A percentile compares a stretch with the other conserved stretches of the same genome.
Conservation (phyloP, 2,888 invertebrate species). For the Sycophila texana region DNA sequence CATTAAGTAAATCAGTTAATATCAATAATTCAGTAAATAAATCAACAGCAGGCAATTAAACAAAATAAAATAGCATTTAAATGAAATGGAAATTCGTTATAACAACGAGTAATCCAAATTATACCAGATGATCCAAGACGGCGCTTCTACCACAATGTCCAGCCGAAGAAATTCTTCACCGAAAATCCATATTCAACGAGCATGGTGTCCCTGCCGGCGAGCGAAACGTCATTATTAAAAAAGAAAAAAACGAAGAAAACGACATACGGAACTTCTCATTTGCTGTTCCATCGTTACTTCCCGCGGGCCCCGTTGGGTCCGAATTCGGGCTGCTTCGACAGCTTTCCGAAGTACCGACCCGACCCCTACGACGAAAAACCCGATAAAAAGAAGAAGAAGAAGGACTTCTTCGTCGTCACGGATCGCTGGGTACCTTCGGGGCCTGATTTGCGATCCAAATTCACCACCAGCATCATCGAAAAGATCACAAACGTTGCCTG, state of each 20-base stretch:
- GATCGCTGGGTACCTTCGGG: conserved; percentile 1
- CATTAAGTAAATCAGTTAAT: no score
- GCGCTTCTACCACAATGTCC: conserved; percentile 9
- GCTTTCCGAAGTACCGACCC: conserved; percentile 69
- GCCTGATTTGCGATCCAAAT: conserved; percentile 64
- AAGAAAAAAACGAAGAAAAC: conserved; percentile 2
- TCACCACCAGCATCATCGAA: conserved; percentile 66
- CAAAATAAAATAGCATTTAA: no score
- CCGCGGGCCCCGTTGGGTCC: conserved; percentile 71
- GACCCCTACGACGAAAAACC: conserved; percentile 59
- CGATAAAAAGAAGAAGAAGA: not conserved
- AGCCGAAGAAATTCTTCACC: conserved; percentile 16
- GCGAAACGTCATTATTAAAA: not conserved
- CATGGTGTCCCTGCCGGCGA: not conserved
- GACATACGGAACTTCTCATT: conserved; percentile 11
- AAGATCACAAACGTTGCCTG: conserved; percentile 67
- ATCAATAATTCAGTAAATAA: no score
- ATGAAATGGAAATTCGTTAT: no score
- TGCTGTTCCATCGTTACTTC: conserved; percentile 63
- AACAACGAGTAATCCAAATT: not conserved
- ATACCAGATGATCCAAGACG: not conserved
- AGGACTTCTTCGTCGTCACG: not conserved
- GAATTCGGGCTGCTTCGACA: conserved; percentile 73
- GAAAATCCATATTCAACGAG: conserved; percentile 22
- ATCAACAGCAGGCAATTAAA: no score